These are phyloP conservation scores for Eira barbara DNA, from an alignment of 2,113 vertebrate genomes.

Conservation along the genomic window DNA sequence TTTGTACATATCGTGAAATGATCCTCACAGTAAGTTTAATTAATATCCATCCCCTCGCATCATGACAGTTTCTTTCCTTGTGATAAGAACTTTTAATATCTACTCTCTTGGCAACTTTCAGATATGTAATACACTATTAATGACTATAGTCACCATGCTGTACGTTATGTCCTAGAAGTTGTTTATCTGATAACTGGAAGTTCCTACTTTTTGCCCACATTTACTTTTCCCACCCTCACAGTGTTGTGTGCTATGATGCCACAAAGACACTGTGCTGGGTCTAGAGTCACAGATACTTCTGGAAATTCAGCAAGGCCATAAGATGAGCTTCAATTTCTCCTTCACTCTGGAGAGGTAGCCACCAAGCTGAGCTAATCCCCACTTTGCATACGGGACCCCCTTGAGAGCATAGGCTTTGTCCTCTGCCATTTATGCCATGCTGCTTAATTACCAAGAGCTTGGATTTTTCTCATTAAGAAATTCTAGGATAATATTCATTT, in stretches of 20 bases:
- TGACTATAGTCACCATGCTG: neutral
- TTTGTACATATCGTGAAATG: neutral
- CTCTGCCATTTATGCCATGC: neutral
- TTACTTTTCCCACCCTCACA: neutral
- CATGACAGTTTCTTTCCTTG: neutral
- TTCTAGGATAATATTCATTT: neutral
- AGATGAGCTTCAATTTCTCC: neutral
- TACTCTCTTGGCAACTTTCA: neutral
- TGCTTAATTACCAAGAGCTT: neutral
- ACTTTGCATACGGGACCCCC: neutral
- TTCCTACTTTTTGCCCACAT: neutral
- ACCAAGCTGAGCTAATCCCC: neutral
- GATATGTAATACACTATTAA: neutral
- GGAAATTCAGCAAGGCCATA: neutral
- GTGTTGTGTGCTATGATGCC: neutral
- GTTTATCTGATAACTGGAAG: neutral
- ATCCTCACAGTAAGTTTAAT: neutral
- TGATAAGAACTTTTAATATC: neutral
- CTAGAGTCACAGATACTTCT: neutral
- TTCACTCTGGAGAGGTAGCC: neutral
- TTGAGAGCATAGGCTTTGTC: neutral
- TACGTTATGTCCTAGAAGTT: neutral
- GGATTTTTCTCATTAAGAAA: neutral
- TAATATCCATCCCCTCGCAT: neutral
- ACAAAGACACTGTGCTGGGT: rapidly evolving